phyloP scores from a whole-genome alignment of 2,797 vertebrate species.

The Acanthurus tractus region DNA sequence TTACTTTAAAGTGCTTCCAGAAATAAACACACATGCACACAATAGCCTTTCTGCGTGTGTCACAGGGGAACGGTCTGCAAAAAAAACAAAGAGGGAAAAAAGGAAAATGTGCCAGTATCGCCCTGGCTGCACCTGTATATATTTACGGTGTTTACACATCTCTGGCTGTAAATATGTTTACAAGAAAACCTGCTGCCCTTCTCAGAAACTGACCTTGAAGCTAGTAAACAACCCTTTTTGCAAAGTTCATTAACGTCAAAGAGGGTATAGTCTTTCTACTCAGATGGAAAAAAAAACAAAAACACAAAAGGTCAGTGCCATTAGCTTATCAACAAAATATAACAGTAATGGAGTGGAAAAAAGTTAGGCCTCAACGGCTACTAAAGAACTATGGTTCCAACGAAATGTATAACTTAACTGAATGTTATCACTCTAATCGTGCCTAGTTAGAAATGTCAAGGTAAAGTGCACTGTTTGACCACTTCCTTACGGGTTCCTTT shows the following conservation, averaged over 20 bases:
- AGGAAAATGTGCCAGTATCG: conserved; percentile 56
- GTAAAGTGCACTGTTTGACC: background rate
- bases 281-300: conserved; percentile 22
- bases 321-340: conserved; percentile 63
- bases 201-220: conserved; percentile 84
- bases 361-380: conserved; percentile 18
- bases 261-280: conserved; percentile 55
- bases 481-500: background rate
- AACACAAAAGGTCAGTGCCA: conserved; percentile 50
- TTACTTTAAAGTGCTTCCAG: conserved; percentile 56
- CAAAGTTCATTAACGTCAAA: conserved; percentile 83
- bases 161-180: conserved; percentile 85
- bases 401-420: background rate
- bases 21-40: conserved; percentile 60
- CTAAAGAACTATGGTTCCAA: conserved; percentile 4
- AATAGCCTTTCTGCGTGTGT: conserved; percentile 47
- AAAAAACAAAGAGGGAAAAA: conserved; percentile 23
- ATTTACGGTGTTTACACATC: conserved; percentile 82
- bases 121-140: conserved; percentile 72
- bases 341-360: conserved; percentile 30
- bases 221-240: conserved; percentile 78
- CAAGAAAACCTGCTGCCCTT: conserved; percentile 76
- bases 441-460: conserved; percentile 3
- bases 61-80: conserved; percentile 55
- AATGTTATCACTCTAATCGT: background rate